Base-by-base conservation (phyloP, 2,888 invertebrate genomes). In the Orchesella flavescens region DNA sequence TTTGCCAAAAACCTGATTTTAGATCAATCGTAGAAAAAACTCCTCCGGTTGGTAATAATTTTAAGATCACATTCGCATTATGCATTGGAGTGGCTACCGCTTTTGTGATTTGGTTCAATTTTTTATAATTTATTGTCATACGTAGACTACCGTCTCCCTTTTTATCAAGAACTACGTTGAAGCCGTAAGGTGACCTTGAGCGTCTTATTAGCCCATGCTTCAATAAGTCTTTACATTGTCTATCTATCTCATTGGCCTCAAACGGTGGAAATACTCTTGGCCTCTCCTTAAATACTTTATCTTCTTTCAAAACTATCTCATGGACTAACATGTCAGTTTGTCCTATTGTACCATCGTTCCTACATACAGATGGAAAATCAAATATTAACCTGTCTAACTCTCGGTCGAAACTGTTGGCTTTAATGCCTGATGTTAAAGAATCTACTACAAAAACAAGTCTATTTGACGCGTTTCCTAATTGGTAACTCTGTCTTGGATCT, bases 1-100 rank as follows among this genome's bases (percentile, higher is more conserved):
- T 74, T 59, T 84, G 84, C 84, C 84, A 84, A 69, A 77, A 81
- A 13, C 83, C 83, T 21, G 65, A 61, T 44, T 34, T 24, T 2
- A 68, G 34, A 71, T 83, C 83, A 13, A 83, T 63, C 0, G 13
- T 13, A 3, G 49, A 24, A 55, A 69, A 83, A 23, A 21, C 43
- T 21, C 63, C 76, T 55, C 72, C 77, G 17, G 72, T 71, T 43
- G 83, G 83, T 1, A 83, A n/a, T 23, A 77, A 65, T 21, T 71
- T 46, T 63, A 83, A 55, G 13, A 83, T 76, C 13, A 66, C 69
- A 21, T 76, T 76, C 2, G 57, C 57, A 49, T 76, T 82, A 46
- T 68, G 75, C 71, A 82, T 71, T 21, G 49, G 76, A 17, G 69
- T 63, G 1, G 68, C 68, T 24, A 73, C 81, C n/a, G 66, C 46